Evolutionary conservation across 1,140 invertebrate genomes (phyloP).

Genomic region (Achatina immaculata): DNA sequence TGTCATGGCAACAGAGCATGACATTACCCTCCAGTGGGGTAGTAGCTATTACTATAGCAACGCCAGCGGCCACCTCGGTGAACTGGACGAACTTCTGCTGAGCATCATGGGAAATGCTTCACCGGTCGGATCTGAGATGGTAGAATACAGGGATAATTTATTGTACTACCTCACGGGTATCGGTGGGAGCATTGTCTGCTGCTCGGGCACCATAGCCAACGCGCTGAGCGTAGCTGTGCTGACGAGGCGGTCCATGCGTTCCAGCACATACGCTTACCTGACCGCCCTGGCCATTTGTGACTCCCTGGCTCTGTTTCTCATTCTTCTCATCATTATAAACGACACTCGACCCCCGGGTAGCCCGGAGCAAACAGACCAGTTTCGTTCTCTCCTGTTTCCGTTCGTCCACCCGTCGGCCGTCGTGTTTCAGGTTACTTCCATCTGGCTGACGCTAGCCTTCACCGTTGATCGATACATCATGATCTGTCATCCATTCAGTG

Average conservation of each 20-base stretch:
- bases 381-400: constrained; percentile 64
- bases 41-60: background rate
- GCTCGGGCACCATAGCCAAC: constrained; percentile 68
- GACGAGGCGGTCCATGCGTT: constrained; percentile 63
- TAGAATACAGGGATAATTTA: constrained; percentile 39
- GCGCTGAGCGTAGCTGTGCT: constrained; percentile 68
- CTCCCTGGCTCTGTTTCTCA: constrained; percentile 62
- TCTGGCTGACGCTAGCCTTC: constrained; percentile 71
- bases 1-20: background rate
- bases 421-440: constrained; percentile 69
- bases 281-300: constrained; percentile 68
- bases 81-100: background rate
- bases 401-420: constrained; percentile 64
- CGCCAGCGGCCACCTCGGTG: too few relatives aligned
- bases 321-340: constrained; percentile 58
- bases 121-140: background rate
- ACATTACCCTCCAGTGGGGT: background rate
- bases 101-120: background rate
- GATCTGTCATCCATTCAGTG: constrained; percentile 71
- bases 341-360: constrained; percentile 56
- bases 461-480: constrained; percentile 71
- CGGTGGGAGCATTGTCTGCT: constrained; percentile 62
- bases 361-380: constrained; percentile 42
- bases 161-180: constrained; percentile 68
- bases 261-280: constrained; percentile 69